Evolutionary conservation across 2,797 vertebrate species (phyloP).

Genomic region (Decapterus maruadsi): DNA sequence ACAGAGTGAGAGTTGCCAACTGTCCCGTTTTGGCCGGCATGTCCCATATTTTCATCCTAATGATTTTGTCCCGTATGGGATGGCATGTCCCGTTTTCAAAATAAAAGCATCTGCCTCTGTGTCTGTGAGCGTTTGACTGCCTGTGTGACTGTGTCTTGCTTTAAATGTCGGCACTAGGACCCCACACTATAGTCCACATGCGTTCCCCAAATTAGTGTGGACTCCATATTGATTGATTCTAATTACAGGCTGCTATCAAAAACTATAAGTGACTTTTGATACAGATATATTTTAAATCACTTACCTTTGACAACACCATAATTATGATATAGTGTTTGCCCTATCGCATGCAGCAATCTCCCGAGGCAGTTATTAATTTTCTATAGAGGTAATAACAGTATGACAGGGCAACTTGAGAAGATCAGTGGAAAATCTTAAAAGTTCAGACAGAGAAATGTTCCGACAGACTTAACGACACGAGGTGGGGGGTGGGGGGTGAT

Average conservation of each 20-base stretch:
- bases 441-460: constrained; percentile 17
- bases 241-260: constrained; percentile 52
- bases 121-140: too few relatives aligned
- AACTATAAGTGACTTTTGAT: not conserved
- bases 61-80: too few relatives aligned
- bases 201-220: too few relatives aligned
- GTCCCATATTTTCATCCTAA: too few relatives aligned
- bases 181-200: too few relatives aligned
- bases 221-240: constrained; percentile 43
- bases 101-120: too few relatives aligned
- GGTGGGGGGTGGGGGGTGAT: constrained; percentile 24
- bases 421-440: constrained; percentile 22
- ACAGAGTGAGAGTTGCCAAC: too few relatives aligned
- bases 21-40: too few relatives aligned
- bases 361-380: constrained; percentile 37
- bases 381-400: constrained; percentile 30
- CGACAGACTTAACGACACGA: constrained; percentile 27
- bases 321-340: constrained; percentile 45
- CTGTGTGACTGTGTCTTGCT: too few relatives aligned
- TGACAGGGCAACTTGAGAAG: constrained; percentile 24
- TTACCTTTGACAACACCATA: constrained; percentile 43
- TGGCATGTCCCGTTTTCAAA: too few relatives aligned
- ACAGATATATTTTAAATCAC: constrained; percentile 42
- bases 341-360: constrained; percentile 41
- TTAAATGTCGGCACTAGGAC: too few relatives aligned